Conservation (phyloP, 2,888 invertebrate species). For the Rhamphomyia laevipes region DNA sequence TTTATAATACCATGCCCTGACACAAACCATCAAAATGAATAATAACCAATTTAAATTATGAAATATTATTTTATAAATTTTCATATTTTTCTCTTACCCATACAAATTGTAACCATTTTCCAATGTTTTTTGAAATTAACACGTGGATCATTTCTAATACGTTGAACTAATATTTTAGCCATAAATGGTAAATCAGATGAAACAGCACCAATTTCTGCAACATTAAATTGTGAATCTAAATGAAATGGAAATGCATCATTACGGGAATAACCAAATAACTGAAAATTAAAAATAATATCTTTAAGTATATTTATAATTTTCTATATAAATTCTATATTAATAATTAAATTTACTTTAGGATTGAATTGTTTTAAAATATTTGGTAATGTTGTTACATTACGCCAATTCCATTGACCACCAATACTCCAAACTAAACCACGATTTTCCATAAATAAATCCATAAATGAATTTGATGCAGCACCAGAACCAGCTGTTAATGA, state of each 20-base stretch:
- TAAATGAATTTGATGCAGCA: conserved; percentile 33
- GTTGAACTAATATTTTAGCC: conserved; percentile 38
- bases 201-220: conserved; percentile 42
- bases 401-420: conserved; percentile 39
- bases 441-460: conserved; percentile 34
- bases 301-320: neutral
- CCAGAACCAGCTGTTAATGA: conserved; percentile 42
- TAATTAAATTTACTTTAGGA: conserved; percentile 29
- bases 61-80: neutral
- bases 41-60: neutral
- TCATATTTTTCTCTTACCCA: conserved; percentile 15
- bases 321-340: neutral
- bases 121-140: conserved; percentile 41
- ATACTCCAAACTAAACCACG: conserved; percentile 34
- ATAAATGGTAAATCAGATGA: conserved; percentile 42
- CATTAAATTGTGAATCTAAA: conserved; percentile 40
- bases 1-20: neutral
- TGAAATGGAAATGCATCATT: conserved; percentile 34
- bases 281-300: neutral
- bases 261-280: conserved; percentile 40
- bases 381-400: conserved; percentile 38
- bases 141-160: conserved; percentile 38
- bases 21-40: neutral
- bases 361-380: conserved; percentile 47
- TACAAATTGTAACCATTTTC: conserved; percentile 54